These are phyloP conservation scores for Heliconius erato DNA, from an alignment of 2,888 invertebrate species.

Conservation along the genomic window DNA sequence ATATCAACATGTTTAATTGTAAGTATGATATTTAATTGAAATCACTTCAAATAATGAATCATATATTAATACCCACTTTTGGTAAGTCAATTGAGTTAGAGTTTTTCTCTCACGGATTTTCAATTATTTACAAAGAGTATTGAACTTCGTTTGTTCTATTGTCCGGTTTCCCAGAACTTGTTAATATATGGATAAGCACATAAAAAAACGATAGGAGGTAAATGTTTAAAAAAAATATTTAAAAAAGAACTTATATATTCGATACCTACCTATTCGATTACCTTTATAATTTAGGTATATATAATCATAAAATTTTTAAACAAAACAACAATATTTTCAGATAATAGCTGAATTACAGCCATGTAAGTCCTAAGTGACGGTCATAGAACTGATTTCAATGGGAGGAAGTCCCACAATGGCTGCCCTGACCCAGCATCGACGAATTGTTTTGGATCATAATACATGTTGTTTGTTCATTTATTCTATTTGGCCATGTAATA, in stretches of 20 bases:
- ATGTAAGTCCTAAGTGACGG: background rate
- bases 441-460: slow-evolving; percentile 24
- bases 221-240: background rate
- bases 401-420: slow-evolving; percentile 28
- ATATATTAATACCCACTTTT: background rate
- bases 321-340: too few species aligned
- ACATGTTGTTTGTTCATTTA: slow-evolving; percentile 8
- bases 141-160: slow-evolving; percentile 25
- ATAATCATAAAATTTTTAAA: too few species aligned
- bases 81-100: background rate
- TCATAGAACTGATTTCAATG: slow-evolving; percentile 16
- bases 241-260: background rate
- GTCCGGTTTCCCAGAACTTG: slow-evolving; percentile 17
- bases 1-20: too few species aligned
- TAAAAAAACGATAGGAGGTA: background rate
- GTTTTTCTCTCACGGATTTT: slow-evolving; percentile 35
- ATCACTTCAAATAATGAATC: background rate
- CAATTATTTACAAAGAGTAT: slow-evolving; percentile 25
- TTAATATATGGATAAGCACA: background rate
- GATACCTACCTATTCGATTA: too few species aligned
- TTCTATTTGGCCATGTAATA: slow-evolving; percentile 20
- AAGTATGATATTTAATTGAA: too few species aligned
- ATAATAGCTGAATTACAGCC: background rate
- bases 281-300: too few species aligned
- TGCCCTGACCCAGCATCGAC: slow-evolving; percentile 27